Evolutionary conservation across 2,797 vertebrate genomes (phyloP), one percentile per base, ranked within the genome.

Genomic region (Fistularia commersonii): DNA sequence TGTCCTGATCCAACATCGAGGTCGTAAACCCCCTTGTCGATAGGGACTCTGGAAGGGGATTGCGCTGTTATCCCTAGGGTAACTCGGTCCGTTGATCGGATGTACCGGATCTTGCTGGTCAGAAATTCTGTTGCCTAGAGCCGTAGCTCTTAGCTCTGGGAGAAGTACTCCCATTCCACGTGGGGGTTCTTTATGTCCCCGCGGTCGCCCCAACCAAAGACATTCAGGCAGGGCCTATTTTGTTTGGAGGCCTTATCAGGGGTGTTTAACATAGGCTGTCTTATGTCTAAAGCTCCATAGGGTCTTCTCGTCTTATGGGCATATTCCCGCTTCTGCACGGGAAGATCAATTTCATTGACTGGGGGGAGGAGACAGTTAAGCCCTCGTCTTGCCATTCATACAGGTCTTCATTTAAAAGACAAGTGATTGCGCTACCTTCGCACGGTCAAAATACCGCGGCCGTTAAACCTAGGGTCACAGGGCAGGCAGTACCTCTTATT

Each of bases 381-480:
- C 67, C 71, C 65, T 89, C 78, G 51, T 84, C 6, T 3, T 38
- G 68, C 81, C 87, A 44, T 87, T 87, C 85, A 88, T 85, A 82
- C 81, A 31, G 68, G 83, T 86, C 83, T 54, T 12, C 33, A 88
- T 83, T 90, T 89, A 88, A 76, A 58, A 34, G 86, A 85, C 87
- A 86, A 85, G 67, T 89, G 72, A 87, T 86, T 87, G 68, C 62
- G 77, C 86, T 89, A 86, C 88, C 86, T 90, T 87, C 5, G 79
- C 87, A 81, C 58, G 55, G 82, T 88, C 58, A 90, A 75, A 57
- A 77, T 90, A 87, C 82, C 51, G 77, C 79, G 70, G 80, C 82
- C 64, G 59, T 88, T 89, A 0, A 88, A 88, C 48, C 0, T 1
- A 2, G 0, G 0, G 58, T 88, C 86, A 86, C 81, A n/a, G 86